These are phyloP conservation scores for Lagopus muta DNA, from an alignment of 2,113 vertebrate species.

Conservation along the genomic window DNA sequence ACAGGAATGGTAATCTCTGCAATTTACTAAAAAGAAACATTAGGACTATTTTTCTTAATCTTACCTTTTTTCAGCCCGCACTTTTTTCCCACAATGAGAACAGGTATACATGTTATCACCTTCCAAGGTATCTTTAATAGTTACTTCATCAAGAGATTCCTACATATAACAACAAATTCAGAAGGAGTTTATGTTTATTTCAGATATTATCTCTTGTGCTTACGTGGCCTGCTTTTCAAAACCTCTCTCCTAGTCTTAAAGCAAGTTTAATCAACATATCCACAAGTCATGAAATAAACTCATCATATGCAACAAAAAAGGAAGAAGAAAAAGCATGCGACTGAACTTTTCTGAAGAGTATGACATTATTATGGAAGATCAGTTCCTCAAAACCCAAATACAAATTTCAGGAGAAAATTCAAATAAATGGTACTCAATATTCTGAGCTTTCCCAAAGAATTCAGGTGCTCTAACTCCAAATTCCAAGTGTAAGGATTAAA, in stretches of 20 bases:
- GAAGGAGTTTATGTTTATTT: neutral
- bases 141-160: conserved; percentile 99
- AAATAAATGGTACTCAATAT: neutral
- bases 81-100: conserved; percentile 98
- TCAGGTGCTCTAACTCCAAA: neutral
- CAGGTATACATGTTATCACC: conserved; percentile 99
- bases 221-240: neutral
- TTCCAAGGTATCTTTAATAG: conserved; percentile 98
- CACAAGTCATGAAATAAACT: neutral
- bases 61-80: conserved; percentile 96
- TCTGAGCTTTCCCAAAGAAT: neutral
- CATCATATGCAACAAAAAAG: neutral
- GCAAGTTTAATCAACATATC: neutral
- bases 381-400: neutral
- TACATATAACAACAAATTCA: conserved; percentile 51
- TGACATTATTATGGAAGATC: neutral
- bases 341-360: neutral
- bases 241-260: neutral
- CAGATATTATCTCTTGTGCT: neutral
- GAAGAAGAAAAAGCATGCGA: neutral
- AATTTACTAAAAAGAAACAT: neutral
- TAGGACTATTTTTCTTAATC: neutral
- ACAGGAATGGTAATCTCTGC: neutral
- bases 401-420: neutral
- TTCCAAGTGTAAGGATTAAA: neutral